Evolutionary conservation across 2,113 vertebrate species (phyloP).

Genomic region (Festucalex cinctus): DNA sequence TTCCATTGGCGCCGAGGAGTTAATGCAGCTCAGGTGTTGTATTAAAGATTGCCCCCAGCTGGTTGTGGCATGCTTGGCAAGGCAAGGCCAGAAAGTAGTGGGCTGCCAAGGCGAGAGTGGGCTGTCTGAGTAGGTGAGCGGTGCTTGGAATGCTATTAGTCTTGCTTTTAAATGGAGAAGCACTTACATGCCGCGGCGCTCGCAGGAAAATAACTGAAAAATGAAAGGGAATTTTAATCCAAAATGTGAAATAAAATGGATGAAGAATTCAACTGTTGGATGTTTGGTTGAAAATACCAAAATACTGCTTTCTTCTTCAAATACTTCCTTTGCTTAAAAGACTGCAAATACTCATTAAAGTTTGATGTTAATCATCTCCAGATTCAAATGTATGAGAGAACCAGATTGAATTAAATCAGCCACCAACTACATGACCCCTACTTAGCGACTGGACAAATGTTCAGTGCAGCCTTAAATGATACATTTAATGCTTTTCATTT

Average conservation of each 20-base stretch:
- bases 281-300: constrained; percentile 42
- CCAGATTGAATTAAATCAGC: constrained; percentile 53
- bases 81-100: constrained; percentile 29
- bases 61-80: constrained; percentile 59
- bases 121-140: constrained; percentile 53
- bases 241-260: constrained; percentile 18
- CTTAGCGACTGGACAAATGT: constrained; percentile 21
- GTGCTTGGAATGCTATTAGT: constrained; percentile 44
- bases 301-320: constrained; percentile 49
- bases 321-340: constrained; percentile 37
- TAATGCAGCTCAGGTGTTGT: constrained; percentile 63
- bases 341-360: constrained; percentile 50
- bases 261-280: constrained; percentile 25
- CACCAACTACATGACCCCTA: constrained; percentile 35
- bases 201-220: constrained; percentile 30
- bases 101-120: constrained; percentile 24
- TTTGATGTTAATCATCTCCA: constrained; percentile 51
- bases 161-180: constrained; percentile 44
- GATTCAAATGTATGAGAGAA: constrained; percentile 31
- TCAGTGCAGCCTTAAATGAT: constrained; percentile 34
- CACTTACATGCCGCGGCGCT: constrained; percentile 39
- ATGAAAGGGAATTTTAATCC: constrained; percentile 42
- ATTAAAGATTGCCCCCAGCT: constrained; percentile 64
- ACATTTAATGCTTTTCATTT: constrained; percentile 56
- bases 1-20: constrained; percentile 34